Percentiles rank a stretch among this genome's conserved stretches.
These are phyloP conservation scores for Nipponacmea schrenckii DNA, from an alignment of 2,888 invertebrate genomes.

Conservation along the genomic window DNA sequence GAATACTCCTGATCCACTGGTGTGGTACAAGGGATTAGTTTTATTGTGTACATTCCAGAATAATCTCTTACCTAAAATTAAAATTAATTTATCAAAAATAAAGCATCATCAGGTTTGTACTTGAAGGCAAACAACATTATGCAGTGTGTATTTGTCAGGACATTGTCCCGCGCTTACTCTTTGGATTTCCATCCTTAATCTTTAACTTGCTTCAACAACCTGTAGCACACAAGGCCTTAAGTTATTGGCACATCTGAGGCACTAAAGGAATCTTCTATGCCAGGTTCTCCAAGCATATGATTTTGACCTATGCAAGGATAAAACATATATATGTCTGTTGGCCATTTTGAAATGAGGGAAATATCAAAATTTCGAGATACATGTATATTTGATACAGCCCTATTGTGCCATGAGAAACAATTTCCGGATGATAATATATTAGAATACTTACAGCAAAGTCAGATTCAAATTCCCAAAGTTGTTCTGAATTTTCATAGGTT, in stretches of 20 bases:
- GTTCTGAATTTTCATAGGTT: slow-evolving; percentile 63
- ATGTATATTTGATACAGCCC: no score
- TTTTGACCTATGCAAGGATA: no score
- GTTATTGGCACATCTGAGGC: no score
- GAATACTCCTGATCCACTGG: slow-evolving; percentile 52
- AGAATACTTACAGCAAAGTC: slow-evolving; percentile 61
- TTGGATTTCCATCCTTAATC: neutral
- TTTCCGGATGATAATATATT: no score
- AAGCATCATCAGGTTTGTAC: neutral
- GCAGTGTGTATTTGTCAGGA: neutral
- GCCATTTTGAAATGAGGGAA: no score
- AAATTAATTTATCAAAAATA: neutral
- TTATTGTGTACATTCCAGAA: slow-evolving; percentile 62
- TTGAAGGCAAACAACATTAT: neutral
- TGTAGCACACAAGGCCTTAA: no score
- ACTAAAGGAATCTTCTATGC: no score
- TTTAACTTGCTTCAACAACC: neutral
- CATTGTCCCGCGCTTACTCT: neutral
- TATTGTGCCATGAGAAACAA: no score
- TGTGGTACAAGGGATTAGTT: slow-evolving; percentile 64
- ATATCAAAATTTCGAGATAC: no score
- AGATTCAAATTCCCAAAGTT: slow-evolving; percentile 66
- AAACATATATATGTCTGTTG: no score
- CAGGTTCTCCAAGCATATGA: no score
- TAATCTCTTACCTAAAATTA: slow-evolving; percentile 63